A percentile compares a stretch with the other conserved stretches of the same genome.
Evolutionary conservation across 2,113 vertebrate genomes (phyloP).

Genomic region (Actenoides lindsayi): DNA sequence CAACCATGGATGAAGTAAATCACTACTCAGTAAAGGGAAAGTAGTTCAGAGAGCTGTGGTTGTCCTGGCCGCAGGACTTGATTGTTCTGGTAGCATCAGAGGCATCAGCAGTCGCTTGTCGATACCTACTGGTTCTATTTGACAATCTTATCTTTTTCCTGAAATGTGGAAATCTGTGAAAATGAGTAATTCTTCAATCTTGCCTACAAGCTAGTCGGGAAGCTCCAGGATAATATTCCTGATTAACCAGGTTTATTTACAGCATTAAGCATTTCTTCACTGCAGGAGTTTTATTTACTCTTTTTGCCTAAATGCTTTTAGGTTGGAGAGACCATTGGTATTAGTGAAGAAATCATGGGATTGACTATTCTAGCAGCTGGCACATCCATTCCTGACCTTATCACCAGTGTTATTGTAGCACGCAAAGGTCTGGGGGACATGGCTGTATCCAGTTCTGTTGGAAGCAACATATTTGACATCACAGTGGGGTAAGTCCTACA

Average conservation of each 20-base stretch:
- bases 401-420: slow-evolving; percentile 96
- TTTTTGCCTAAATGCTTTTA: slow-evolving; percentile 53
- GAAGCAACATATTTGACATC: slow-evolving; percentile 97
- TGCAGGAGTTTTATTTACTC: background rate
- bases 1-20: background rate
- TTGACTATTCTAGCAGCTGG: slow-evolving; percentile 95
- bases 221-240: background rate
- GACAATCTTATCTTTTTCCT: background rate
- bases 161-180: background rate
- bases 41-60: background rate
- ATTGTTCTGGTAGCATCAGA: background rate
- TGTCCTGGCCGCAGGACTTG: background rate
- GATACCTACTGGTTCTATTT: background rate
- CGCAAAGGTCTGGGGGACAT: slow-evolving; percentile 95
- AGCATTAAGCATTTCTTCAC: background rate
- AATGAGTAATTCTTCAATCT: background rate
- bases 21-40: background rate
- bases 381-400: slow-evolving; percentile 95
- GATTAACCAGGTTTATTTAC: background rate
- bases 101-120: background rate
- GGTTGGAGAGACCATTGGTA: slow-evolving; percentile 95
- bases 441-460: slow-evolving; percentile 96
- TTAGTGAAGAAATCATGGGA: slow-evolving; percentile 96
- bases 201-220: background rate
- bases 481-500: slow-evolving; percentile 88